phyloP scores from a whole-genome alignment of 2,113 vertebrate species.

The Acrocephalus kingi region DNA sequence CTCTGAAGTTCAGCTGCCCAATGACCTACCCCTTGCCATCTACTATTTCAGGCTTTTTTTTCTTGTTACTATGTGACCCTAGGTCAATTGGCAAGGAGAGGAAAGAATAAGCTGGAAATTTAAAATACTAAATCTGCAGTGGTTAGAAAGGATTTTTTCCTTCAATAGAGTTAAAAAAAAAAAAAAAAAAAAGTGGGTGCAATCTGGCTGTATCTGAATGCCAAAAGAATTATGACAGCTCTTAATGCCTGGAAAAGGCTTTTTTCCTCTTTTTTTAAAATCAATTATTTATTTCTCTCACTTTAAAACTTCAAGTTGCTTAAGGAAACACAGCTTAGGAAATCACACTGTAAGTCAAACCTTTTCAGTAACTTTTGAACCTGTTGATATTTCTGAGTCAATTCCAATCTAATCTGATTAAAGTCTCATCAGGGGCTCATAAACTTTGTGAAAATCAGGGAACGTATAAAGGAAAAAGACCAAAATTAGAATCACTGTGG shows the following conservation, averaged over 20 bases:
- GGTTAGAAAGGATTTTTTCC: conserved; percentile 9
- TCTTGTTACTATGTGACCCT: background rate
- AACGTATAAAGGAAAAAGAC: background rate
- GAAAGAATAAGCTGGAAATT: conserved; percentile 26
- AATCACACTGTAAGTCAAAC: background rate
- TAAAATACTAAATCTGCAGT: conserved; percentile 31
- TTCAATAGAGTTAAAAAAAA: background rate
- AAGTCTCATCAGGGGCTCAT: background rate
- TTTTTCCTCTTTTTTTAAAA: background rate
- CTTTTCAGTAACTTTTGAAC: conserved; percentile 19
- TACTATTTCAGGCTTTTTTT: background rate
- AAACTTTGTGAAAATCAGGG: background rate
- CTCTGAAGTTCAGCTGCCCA: background rate
- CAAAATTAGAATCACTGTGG: background rate
- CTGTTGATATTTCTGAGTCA: background rate
- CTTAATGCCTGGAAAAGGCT: background rate
- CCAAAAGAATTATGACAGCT: conserved; percentile 35
- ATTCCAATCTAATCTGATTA: background rate
- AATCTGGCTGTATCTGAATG: conserved; percentile 46
- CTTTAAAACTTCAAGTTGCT: background rate
- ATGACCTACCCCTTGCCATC: background rate
- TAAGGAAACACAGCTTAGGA: background rate
- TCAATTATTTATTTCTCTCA: background rate
- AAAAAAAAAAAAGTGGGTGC: background rate
- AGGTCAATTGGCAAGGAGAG: background rate